Percentiles rank a stretch among this genome's conserved stretches.
Conservation (phyloP, 2,797 vertebrate genomes). For the Bradypodion ventrale region DNA sequence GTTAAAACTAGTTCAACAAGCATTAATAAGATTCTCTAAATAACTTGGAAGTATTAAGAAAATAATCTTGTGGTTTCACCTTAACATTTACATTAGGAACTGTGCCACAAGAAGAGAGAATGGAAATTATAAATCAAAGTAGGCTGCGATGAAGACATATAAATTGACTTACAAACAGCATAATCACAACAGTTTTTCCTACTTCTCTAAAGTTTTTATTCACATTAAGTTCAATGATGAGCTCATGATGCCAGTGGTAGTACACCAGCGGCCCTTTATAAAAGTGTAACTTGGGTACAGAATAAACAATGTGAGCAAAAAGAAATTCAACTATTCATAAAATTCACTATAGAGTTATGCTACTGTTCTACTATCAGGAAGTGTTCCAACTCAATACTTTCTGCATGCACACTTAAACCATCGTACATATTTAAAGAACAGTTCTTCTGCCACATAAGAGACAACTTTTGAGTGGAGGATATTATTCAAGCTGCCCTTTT, state of each 20-base stretch:
- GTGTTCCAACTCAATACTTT: not conserved
- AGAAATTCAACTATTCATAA: not conserved
- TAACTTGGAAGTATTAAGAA: slow-evolving; percentile 59
- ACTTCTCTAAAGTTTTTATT: not conserved
- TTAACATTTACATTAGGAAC: not conserved
- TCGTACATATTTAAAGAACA: slow-evolving; percentile 24
- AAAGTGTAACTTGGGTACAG: slow-evolving; percentile 51
- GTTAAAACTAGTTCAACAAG: slow-evolving; percentile 67
- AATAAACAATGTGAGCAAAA: not conserved
- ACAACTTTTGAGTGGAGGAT: slow-evolving; percentile 2
- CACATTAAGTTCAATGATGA: slow-evolving; percentile 26
- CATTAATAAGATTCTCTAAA: slow-evolving; percentile 60
- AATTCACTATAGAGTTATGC: not conserved
- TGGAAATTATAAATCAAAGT: slow-evolving; percentile 7
- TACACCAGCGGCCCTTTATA: slow-evolving; percentile 23
- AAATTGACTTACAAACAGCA: not conserved
- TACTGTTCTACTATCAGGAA: not conserved
- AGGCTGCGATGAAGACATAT: not conserved
- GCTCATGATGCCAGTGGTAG: not conserved
- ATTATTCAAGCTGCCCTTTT: slow-evolving; percentile 20
- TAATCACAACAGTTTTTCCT: slow-evolving; percentile 1
- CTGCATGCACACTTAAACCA: not conserved
- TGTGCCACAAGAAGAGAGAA: slow-evolving; percentile 6
- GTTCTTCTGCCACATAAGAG: not conserved
- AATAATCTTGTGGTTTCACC: slow-evolving; percentile 22